A percentile compares a stretch with the other conserved stretches of the same genome.
Evolutionary conservation across 2,797 vertebrate species (phyloP).

Genomic region (Chelon labrosus): DNA sequence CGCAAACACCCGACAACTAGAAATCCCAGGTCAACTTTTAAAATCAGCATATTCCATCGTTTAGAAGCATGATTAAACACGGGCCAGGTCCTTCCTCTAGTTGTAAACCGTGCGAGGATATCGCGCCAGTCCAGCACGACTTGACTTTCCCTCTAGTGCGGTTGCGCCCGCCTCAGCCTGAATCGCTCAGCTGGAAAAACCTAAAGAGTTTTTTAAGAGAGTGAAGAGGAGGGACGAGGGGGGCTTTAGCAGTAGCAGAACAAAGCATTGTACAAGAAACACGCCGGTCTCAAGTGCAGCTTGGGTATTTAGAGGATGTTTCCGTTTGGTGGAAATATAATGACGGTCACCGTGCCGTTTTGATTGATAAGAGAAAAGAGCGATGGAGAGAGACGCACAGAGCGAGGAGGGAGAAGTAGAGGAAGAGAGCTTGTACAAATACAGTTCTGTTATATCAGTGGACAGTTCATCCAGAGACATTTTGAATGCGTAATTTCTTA

Average conservation of each 20-base stretch:
- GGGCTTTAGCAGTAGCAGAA: conserved; percentile 87
- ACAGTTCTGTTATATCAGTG: conserved; percentile 41
- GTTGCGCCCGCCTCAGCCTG: conserved; percentile 83
- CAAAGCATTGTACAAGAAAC: conserved; percentile 84
- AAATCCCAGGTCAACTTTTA: conserved; percentile 85
- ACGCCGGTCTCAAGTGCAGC: conserved; percentile 60
- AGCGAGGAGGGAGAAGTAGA: conserved; percentile 24
- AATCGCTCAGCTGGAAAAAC: conserved; percentile 80
- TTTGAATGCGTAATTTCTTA: conserved; percentile 27
- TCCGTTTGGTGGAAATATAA: conserved; percentile 79
- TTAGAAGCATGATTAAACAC: conserved; percentile 66
- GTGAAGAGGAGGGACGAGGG: conserved; percentile 82
- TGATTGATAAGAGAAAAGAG: conserved; percentile 35
- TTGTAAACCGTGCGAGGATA: conserved; percentile 73
- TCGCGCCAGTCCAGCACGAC: conserved; percentile 81
- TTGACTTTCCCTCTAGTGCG: conserved; percentile 79
- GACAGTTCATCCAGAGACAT: conserved; percentile 26
- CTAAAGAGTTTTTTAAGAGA: conserved; percentile 88
- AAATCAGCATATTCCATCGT: conserved; percentile 80
- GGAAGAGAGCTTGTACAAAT: conserved; percentile 30
- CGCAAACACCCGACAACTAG: conserved; percentile 63
- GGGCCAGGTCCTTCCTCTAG: conserved; percentile 57
- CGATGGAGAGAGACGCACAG: conserved; percentile 22
- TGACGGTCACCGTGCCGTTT: conserved; percentile 76
- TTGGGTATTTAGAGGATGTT: conserved; percentile 59